Base-by-base conservation (phyloP, 1,140 invertebrate species). In the Sycobia sp. region DNA sequence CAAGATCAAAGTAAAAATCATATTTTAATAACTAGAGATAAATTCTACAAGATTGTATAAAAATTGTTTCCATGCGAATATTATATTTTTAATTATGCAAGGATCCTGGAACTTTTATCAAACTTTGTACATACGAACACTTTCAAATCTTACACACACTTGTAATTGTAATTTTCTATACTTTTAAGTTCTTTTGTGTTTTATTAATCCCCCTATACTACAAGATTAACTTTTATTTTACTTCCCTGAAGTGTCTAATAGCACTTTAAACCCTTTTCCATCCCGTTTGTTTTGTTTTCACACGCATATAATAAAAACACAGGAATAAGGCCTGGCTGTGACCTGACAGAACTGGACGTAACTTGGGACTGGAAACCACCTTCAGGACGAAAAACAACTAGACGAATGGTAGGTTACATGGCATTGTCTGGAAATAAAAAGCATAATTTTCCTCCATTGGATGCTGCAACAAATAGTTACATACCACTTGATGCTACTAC, bases 271-370 rank as follows among this genome's bases (percentile, higher is more conserved):
- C 55, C 70, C 70, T 47, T 43, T 38, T 68, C 65, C 72, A 67
- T 73, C 76, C 76, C 71, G 67, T 75, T 74, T 79, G 69, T 76
- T 75, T 77, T 73, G 71, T 75, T 74, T 74, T 78, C 69, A 78
- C 71, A 72, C 76, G 73, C 74, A 70, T 73, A 62, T 76, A 77
- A 72, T 71, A 77, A 73, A 79, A 80, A 76, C 72, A 79, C 75
- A 82, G 80, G 80, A 67, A 94, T 96, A 76, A 85, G 93, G 68
- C 93, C 93, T 60, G 93, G 93, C 62, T 93, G 92, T 73, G 93
- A 95, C 82, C 83, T 95, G 66, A 91, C 91, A 58, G 91, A 93
- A 75, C 80, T 90, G 56, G 90, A 89, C 76, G 79, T 79, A 38
- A 78, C 80, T 32, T 77, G 81, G 73, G 84, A 85, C 63, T 67